These are phyloP conservation scores for Conchocele bisecta DNA, from an alignment of 2,888 invertebrate species.

Conservation along the genomic window DNA sequence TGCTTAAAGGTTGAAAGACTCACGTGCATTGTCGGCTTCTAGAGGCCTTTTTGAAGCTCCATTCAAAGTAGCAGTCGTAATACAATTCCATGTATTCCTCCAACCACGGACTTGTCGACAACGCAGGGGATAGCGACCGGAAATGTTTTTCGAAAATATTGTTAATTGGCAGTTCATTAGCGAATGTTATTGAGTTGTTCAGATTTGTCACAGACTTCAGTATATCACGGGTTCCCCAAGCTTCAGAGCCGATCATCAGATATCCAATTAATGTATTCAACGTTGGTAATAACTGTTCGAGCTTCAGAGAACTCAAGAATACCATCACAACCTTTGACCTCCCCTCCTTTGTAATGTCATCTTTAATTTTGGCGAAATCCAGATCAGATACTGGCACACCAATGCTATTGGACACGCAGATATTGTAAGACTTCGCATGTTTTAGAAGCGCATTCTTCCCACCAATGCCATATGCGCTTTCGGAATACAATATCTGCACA, in stretches of 20 bases:
- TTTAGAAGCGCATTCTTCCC: conserved; percentile 18
- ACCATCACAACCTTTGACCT: conserved; percentile 26
- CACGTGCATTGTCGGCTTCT: conserved; percentile 8
- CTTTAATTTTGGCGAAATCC: neutral
- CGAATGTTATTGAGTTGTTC: conserved; percentile 20
- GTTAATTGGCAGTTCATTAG: conserved; percentile 17
- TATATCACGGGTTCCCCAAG: conserved; percentile 32
- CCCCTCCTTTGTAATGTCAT: neutral
- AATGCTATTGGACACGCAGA: conserved; percentile 18
- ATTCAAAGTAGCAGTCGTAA: conserved; percentile 27
- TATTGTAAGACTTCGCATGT: neutral
- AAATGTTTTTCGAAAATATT: conserved; percentile 6
- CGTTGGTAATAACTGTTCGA: conserved; percentile 9
- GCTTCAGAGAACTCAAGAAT: conserved; percentile 25
- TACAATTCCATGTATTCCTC: conserved; percentile 20
- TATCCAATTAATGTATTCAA: conserved; percentile 16
- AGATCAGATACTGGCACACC: neutral
- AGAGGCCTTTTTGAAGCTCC: conserved; percentile 24
- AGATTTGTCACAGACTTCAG: conserved; percentile 15
- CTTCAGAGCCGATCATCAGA: conserved; percentile 28
- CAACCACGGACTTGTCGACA: conserved; percentile 10
- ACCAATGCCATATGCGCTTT: conserved; percentile 31
- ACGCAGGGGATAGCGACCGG: neutral
- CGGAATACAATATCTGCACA: conserved; percentile 40
- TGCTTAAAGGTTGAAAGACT: neutral